Evolutionary conservation across 2,113 vertebrate genomes (phyloP), one percentile per base, ranked within the genome.

Genomic region (Semnornis frantzii): DNA sequence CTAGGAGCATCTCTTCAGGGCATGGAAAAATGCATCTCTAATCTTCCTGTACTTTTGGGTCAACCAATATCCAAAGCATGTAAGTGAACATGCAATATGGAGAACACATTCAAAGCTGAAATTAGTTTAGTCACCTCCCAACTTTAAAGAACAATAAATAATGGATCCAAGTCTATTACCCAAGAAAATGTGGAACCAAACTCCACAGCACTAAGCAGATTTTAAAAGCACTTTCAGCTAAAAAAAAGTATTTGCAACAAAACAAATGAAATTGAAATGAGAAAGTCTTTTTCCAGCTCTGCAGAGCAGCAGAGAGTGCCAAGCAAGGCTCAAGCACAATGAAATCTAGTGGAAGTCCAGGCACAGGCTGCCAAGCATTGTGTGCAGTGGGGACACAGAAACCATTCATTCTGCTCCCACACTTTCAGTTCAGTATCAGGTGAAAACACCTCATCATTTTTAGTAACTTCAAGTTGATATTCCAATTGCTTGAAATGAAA

Each of bases 401-500:
- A 73, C 15, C 44, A 66, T 59, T 48, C 0, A 0, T 50, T n/a
- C 57, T 60, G 21, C 57, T 81, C 69, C 27, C 33, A 75, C 33
- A 57, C 42, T 85, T 93, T 30, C 64, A 54, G 42, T 75, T 68
- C 85, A 48, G 48, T 27, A 63, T 54, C n/a, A 54, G 48, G 62
- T 68, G 48, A 87, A 93, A 95, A 85, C 31, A 77, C 25, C 52
- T 83, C 48, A 72, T 79, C 34, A 48, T 68, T 91, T 91, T 83
- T 74, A 92, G 64, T 62, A 79, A 91, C 24, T 19, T 82, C 69
- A 91, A 1, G 0, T 4, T 69, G 62, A 92, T 92, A 85, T 91
- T 65, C 44, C 37, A 80, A 48, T 58, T 75, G 48, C 85, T 89
- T 78, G 57, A 85, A 86, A 87, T 70, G 66, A 95, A 85, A 93